Base-by-base conservation (phyloP, 2,113 vertebrate species). In the Strix uralensis region DNA sequence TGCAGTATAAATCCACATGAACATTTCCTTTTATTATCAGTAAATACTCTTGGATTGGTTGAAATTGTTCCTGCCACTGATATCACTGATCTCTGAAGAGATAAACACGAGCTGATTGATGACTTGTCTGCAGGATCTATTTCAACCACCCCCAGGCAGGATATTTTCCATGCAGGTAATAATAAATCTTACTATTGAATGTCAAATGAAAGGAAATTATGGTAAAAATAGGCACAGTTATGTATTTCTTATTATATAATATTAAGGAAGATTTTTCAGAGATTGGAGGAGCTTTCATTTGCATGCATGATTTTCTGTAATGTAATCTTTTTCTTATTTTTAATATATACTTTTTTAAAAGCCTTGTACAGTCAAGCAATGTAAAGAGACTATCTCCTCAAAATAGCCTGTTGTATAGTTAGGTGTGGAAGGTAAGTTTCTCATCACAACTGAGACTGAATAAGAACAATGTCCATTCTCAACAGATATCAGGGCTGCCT, bases 61-160 rank as follows among this genome's bases (percentile, higher is more conserved):
- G 73, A 94, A 85, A 95, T 94, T 92, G 91, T 94, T 97, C 92
- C 94, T 97, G 96, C 86, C 95, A 85, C 84, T 79, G 92, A 75
- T 97, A 96, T 62, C 49, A 25, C 91, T 87, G 96, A 97, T 94
- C 92, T 94, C 92, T 42, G 73, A 94, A 91, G 83, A 91, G 97
- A 97, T 96, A 97, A 97, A 97, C 95, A 91, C 0, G 13, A 95
- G 94, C 91, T 97, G 95, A 96, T 95, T 87, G 97, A 96, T 95
- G 97, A 92, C 95, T 97, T 96, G 94, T 95, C 96, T 94, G 91
- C 94, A 94, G 92, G 94, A 96, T 95, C 95, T 96, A 92, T 97
- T 95, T 97, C 92, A 95, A 14, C 91, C 92, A 94, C 95, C 96
- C 89, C 71, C 96, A 82, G 96, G 97, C 96, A 94, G 86, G 94